Percentiles rank a stretch among this genome's conserved stretches.
Evolutionary conservation across 1,140 invertebrate genomes (phyloP).

Genomic region (Dendrolimus punctatus): DNA sequence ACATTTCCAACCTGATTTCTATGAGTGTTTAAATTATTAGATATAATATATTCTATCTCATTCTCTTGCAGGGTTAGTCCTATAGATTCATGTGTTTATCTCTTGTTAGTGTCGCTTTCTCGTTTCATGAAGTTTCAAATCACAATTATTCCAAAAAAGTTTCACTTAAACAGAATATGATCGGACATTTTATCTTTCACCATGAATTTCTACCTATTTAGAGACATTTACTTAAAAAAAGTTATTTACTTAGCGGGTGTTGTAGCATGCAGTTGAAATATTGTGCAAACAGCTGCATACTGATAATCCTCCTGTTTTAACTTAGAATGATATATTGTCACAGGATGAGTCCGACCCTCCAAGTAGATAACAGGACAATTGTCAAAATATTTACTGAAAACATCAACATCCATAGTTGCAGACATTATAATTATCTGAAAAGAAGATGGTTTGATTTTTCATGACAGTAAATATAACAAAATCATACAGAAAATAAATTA

Average conservation of each 20-base stretch:
- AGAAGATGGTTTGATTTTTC: not conserved
- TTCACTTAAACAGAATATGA: no score
- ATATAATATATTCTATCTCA: no score
- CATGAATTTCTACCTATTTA: not conserved
- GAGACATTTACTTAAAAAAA: conserved; percentile 7
- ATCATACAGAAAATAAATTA: conserved; percentile 3
- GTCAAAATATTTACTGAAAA: conserved; percentile 93
- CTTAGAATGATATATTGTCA: conserved; percentile 85
- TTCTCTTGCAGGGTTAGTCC: no score
- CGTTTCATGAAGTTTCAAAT: no score
- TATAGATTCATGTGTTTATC: no score
- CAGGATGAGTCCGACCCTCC: conserved; percentile 90
- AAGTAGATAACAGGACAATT: conserved; percentile 90
- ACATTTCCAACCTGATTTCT: no score
- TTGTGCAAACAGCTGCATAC: conserved; percentile 84
- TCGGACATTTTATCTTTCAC: not conserved
- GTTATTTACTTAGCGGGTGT: conserved; percentile 83
- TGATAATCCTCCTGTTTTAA: conserved; percentile 90
- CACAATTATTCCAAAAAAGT: no score
- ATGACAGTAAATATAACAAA: conserved; percentile 1
- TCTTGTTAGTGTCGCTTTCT: no score
- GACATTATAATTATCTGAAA: conserved; percentile 90
- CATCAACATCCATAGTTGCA: conserved; percentile 95
- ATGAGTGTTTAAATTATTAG: no score
- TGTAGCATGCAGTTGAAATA: conserved; percentile 93